A percentile compares a stretch with the other conserved stretches of the same genome.
Evolutionary conservation across 2,888 invertebrate genomes (phyloP).

Genomic region (Theodoxus fluviatilis): DNA sequence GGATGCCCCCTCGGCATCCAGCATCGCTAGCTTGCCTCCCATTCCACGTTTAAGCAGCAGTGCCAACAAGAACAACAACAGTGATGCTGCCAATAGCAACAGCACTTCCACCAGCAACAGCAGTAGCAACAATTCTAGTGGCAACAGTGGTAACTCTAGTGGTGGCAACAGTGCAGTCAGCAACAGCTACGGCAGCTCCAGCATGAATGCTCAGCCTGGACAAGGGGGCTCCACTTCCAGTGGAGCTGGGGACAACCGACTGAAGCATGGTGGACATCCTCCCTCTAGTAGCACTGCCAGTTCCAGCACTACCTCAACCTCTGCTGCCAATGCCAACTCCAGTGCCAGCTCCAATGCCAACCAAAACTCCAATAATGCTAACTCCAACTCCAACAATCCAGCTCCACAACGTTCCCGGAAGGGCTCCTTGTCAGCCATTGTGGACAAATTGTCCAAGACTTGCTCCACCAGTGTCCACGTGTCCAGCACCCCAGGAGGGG

Average conservation of each 20-base stretch:
- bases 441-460: slow-evolving; percentile 77
- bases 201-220: too few relatives aligned
- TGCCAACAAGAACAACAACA: too few relatives aligned
- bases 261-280: too few relatives aligned
- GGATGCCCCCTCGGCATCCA: slow-evolving; percentile 46
- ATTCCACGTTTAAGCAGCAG: too few relatives aligned
- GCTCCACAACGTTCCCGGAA: slow-evolving; percentile 41
- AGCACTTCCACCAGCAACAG: slow-evolving; percentile 22
- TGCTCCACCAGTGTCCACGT: slow-evolving; percentile 26
- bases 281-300: slow-evolving; percentile 19
- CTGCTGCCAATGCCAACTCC: slow-evolving; percentile 7
- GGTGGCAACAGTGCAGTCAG: too few relatives aligned
- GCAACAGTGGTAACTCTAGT: too few relatives aligned
- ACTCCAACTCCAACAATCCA: background rate
- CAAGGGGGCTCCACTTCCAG: too few relatives aligned
- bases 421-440: slow-evolving; percentile 71
- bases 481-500: background rate
- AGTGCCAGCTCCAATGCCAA: slow-evolving; percentile 26
- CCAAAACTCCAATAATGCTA: background rate
- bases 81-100: slow-evolving; percentile 32
- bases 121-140: too few relatives aligned
- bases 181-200: too few relatives aligned
- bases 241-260: too few relatives aligned
- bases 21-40: slow-evolving; percentile 51
- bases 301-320: slow-evolving; percentile 25